Conservation (phyloP, 2,888 invertebrate species). For the Crocallis elinguaria region DNA sequence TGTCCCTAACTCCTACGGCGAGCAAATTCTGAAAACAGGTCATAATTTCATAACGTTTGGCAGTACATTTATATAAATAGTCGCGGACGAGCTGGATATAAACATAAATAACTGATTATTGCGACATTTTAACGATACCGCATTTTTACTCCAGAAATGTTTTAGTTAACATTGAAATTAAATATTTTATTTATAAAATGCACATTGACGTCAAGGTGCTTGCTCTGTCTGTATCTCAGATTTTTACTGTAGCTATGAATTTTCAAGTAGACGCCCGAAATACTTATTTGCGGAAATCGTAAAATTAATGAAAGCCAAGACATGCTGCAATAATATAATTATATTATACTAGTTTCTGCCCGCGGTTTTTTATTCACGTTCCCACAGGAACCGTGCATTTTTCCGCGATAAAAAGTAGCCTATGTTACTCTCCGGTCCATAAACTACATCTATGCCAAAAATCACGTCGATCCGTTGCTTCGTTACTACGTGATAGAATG, state of each 20-base stretch:
- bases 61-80: constrained; percentile 47
- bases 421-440: too few species aligned
- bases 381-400: too few species aligned
- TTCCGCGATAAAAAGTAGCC: too few species aligned
- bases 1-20: constrained; percentile 26
- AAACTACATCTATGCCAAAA: too few species aligned
- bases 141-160: constrained; percentile 47
- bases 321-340: too few species aligned
- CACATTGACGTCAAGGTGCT: constrained; percentile 52
- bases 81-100: constrained; percentile 40
- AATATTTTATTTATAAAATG: constrained; percentile 41
- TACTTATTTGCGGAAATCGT: constrained; percentile 43
- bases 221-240: constrained; percentile 40
- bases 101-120: constrained; percentile 64
- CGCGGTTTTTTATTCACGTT: too few species aligned
- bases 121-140: constrained; percentile 54
- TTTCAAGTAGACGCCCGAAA: constrained; percentile 42
- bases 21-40: constrained; percentile 33
- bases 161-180: constrained; percentile 45
- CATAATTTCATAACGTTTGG: constrained; percentile 48
- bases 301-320: constrained; percentile 27
- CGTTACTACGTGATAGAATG: too few species aligned
- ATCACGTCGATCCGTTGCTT: too few species aligned
- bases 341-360: too few species aligned
- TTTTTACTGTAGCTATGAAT: constrained; percentile 45